phyloP scores from a whole-genome alignment of 92 coral and sea anemone species.

The Phenganax stokvisi region DNA sequence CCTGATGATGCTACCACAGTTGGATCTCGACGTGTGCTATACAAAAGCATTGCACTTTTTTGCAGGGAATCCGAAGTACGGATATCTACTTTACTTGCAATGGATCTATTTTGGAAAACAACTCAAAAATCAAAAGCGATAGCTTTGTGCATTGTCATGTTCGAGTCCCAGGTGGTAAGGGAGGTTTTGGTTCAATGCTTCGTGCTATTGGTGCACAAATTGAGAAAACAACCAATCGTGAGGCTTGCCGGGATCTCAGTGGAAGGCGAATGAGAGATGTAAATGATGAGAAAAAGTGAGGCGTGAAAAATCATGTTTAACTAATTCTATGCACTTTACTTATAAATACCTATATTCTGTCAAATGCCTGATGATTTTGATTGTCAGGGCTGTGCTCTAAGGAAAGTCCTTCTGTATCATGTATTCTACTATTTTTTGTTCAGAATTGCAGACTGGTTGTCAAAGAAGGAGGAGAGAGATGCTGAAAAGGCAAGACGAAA shows the following conservation, averaged over 20 bases:
- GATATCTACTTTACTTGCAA: conserved; percentile 51
- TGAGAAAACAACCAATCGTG: conserved; percentile 96
- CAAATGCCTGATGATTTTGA: no score
- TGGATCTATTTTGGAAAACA: conserved; percentile 55
- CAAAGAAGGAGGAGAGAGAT: conserved; percentile 86
- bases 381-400: no score
- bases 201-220: conserved; percentile 99
- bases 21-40: neutral
- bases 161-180: conserved; percentile 82
- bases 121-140: conserved; percentile 46
- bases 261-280: conserved; percentile 97
- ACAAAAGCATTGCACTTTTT: neutral
- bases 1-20: no score
- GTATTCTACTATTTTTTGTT: neutral
- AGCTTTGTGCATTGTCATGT: conserved; percentile 56
- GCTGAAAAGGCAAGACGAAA: conserved; percentile 72
- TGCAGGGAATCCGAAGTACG: conserved; percentile 50
- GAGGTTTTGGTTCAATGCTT: conserved; percentile 98
- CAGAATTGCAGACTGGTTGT: conserved; percentile 98
- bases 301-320: no score
- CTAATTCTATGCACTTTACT: no score
- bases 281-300: conserved; percentile 96
- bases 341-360: no score
- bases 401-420: no score
- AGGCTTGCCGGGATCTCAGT: conserved; percentile 95